Evolutionary conservation across 1,140 invertebrate genomes (phyloP), one percentile per base, ranked within the genome.

Genomic region (Campoletis sonorensis): DNA sequence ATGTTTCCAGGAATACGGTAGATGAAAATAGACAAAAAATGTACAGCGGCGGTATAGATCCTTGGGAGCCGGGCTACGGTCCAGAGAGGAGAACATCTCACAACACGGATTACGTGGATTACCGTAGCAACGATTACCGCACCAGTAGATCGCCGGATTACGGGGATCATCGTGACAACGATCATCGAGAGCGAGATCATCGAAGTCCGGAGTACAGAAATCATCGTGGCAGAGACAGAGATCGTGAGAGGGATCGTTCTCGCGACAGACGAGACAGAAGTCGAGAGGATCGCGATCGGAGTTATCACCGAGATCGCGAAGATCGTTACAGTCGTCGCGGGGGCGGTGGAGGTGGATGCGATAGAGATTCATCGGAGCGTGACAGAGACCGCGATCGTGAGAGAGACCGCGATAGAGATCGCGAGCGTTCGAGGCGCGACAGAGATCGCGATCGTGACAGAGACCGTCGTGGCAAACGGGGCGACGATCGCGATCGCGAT

Each of bases 11-110:
- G 26, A 54, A 30, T 18, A 15, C 51, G 49, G 80, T 80, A 77
- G 75, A 87, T 85, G 84, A 79, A 78, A 8, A 11, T 23, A 64
- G 18, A 23, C n/a, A 15, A 7, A 85, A 73, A 21, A 90, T 91
- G 89, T 91, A 90, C 80, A 87, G 87, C 81, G 86, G 83, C 61
- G 90, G 86, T 51, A 91, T 92, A 54, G 91, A 92, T 64, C 91
- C 90, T 0, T 92, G 91, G 90, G 90, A 92, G 33, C 89, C 91
- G 64, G 91, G 91, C 26, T 92, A 89, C 37, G 90, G 87, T 2
- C 91, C 91, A 4, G 90, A 91, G 27, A 82, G 88, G 7, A 82
- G 89, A 27, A 82, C 82, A 18, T 86, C 88, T 23, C 88, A 84
- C 80, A 78, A 78, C 67, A 85, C 87, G 4, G 88, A 89, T 16